Percentiles rank a stretch among this genome's conserved stretches.
Conservation (phyloP, 2,797 vertebrate species). For the Falco berigora region DNA sequence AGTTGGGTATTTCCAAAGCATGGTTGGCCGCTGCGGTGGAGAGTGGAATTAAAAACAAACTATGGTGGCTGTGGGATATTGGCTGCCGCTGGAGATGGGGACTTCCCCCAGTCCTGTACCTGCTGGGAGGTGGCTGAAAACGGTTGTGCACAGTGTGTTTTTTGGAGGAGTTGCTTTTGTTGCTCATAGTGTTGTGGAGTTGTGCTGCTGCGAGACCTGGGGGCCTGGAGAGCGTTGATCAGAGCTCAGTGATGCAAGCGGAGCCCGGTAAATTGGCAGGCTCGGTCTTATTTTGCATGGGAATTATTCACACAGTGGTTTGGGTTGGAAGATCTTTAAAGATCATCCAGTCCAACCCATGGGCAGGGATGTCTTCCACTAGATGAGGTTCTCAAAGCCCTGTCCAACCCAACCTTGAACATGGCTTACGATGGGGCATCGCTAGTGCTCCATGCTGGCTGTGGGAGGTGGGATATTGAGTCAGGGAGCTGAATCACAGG, state of each 20-base stretch:
- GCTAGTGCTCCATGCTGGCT: background rate
- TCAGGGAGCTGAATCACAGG: fast-evolving
- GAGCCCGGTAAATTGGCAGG: fast-evolving
- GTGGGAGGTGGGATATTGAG: background rate
- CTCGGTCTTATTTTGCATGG: background rate
- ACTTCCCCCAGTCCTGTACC: fast-evolving
- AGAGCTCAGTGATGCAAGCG: fast-evolving
- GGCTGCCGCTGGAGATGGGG: background rate
- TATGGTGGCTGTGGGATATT: background rate
- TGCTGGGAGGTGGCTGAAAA: fast-evolving
- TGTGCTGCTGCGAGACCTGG: no score
- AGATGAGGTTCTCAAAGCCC: background rate
- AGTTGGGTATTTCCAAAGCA: background rate
- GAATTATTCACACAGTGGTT: background rate
- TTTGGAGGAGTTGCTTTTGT: background rate
- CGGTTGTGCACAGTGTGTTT: fast-evolving
- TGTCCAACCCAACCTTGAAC: fast-evolving
- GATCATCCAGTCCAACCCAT: fast-evolving
- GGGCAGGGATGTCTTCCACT: background rate
- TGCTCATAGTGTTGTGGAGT: fast-evolving
- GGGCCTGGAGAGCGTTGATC: background rate
- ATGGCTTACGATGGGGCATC: fast-evolving
- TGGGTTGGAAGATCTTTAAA: background rate
- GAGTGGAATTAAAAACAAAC: background rate
- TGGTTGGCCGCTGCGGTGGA: background rate